These are phyloP conservation scores for Dryas iulia DNA, from an alignment of 1,140 invertebrate genomes.

Conservation along the genomic window DNA sequence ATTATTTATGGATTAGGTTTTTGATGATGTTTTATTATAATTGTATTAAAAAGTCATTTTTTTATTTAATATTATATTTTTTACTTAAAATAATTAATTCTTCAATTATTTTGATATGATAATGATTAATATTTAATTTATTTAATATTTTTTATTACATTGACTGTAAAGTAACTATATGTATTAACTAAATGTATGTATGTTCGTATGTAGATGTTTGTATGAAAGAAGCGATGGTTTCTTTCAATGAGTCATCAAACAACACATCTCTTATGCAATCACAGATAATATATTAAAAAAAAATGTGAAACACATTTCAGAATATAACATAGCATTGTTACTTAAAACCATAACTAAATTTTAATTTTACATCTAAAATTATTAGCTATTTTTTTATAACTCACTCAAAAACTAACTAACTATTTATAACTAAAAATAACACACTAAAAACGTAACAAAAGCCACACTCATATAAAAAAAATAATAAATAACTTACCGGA, in stretches of 20 bases:
- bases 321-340: neutral
- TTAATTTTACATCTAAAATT: too few species aligned
- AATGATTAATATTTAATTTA: too few species aligned
- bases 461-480: constrained; percentile 12
- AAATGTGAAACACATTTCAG: neutral
- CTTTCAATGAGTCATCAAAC: too few species aligned
- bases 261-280: too few species aligned
- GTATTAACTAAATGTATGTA: neutral
- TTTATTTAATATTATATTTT: too few species aligned
- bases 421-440: neutral
- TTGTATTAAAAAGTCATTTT: neutral
- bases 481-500: constrained; percentile 53
- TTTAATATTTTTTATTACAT: too few species aligned
- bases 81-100: too few species aligned
- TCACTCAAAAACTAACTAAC: constrained; percentile 5
- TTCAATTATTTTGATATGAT: too few species aligned
- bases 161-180: too few species aligned
- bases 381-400: neutral
- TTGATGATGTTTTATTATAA: neutral
- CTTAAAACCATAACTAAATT: too few species aligned
- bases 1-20: constrained; percentile 10
- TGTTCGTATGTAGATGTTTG: neutral
- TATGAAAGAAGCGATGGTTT: neutral
- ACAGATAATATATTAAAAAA: too few species aligned
- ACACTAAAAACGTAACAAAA: constrained; percentile 21